A percentile compares a stretch with the other conserved stretches of the same genome.
Evolutionary conservation across 2,113 vertebrate species (phyloP).

Genomic region (Platichthys stellatus): DNA sequence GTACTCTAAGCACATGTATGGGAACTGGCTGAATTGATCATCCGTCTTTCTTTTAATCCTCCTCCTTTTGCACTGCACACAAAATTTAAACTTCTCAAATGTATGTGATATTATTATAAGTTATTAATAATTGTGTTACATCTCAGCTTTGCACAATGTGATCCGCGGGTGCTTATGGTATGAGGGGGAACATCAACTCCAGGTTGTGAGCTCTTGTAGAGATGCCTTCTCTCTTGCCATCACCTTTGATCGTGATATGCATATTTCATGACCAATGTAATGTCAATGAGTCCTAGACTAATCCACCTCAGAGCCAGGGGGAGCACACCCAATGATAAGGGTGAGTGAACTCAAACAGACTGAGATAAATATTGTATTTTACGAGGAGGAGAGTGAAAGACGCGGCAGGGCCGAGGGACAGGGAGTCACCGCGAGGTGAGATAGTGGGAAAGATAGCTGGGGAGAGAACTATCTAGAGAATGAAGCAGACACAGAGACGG

Average conservation of each 20-base stretch:
- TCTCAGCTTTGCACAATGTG: conserved; percentile 16
- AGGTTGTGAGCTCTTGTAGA: conserved; percentile 62
- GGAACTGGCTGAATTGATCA: conserved; percentile 6
- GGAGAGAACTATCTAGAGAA: conserved; percentile 38
- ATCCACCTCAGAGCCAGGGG: conserved; percentile 72
- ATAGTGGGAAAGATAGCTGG: conserved; percentile 41
- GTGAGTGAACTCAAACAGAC: conserved; percentile 78
- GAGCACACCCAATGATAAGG: conserved; percentile 76
- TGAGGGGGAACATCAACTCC: conserved; percentile 58
- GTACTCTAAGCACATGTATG: conserved; percentile 4
- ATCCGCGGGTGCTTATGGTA: conserved; percentile 33
- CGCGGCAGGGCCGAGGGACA: conserved; percentile 44
- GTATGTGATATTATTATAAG: conserved; percentile 13
- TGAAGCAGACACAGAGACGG: conserved; percentile 20
- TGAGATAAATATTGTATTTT: conserved; percentile 78
- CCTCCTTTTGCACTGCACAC: neutral
- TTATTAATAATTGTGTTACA: conserved; percentile 26
- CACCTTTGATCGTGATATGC: conserved; percentile 80
- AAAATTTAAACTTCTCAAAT: conserved; percentile 1
- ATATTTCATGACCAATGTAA: conserved; percentile 83
- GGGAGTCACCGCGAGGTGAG: conserved; percentile 47
- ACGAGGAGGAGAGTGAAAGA: conserved; percentile 61
- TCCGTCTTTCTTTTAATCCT: neutral
- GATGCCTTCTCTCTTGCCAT: conserved; percentile 63
- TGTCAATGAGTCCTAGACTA: conserved; percentile 79